A percentile compares a stretch with the other conserved stretches of the same genome.
These are phyloP conservation scores for Scolopax rusticola DNA, from an alignment of 2,797 vertebrate species.

Conservation along the genomic window DNA sequence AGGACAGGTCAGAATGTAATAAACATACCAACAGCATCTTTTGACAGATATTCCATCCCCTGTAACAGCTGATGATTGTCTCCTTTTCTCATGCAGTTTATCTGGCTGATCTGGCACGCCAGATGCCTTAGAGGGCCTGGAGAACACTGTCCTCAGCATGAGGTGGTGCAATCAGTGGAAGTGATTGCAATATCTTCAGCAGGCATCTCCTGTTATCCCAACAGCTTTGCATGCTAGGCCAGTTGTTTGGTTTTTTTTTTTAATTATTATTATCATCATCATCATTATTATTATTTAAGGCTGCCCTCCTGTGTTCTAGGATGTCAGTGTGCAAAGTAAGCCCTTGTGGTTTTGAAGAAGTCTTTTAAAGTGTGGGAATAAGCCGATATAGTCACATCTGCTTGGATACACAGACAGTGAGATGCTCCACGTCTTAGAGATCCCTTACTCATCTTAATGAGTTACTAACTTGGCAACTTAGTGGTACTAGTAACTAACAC, in stretches of 20 bases:
- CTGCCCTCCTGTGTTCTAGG: neutral
- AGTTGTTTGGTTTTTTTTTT: neutral
- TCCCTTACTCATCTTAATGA: neutral
- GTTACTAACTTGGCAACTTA: conserved; percentile 1
- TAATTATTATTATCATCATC: neutral
- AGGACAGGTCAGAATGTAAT: neutral
- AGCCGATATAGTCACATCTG: neutral
- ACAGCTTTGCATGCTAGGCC: neutral
- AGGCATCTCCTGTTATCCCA: conserved; percentile 23
- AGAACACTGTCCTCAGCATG: neutral
- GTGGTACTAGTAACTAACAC: neutral
- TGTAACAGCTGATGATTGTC: neutral
- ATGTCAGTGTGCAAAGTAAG: neutral
- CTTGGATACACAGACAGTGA: neutral
- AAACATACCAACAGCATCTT: neutral
- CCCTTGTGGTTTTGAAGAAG: neutral
- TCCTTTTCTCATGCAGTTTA: neutral
- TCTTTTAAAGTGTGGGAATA: neutral
- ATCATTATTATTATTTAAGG: neutral
- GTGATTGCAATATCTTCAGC: conserved; percentile 24
- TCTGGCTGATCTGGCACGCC: neutral
- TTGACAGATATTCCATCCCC: neutral
- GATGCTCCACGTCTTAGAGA: neutral
- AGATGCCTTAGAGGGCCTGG: neutral
- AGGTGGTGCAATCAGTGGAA: conserved; percentile 3